These are phyloP conservation scores for Lasius platythorax DNA, from an alignment of 2,888 invertebrate species.

Conservation along the genomic window DNA sequence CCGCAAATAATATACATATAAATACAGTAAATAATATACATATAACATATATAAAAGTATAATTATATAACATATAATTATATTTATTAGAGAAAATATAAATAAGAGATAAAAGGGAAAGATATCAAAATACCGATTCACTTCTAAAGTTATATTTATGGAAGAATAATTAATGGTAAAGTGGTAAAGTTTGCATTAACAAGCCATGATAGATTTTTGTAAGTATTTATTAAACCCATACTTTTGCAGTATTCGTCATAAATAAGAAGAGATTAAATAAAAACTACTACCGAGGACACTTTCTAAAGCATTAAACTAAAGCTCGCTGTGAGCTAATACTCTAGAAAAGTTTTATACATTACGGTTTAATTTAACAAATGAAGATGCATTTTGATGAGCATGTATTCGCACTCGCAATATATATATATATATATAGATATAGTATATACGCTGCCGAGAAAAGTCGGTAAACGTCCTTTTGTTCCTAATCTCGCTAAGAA, in stretches of 20 bases:
- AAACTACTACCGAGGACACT: conserved; percentile 78
- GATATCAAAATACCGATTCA: neutral
- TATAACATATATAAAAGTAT: too few species aligned
- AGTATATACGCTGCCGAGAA: conserved; percentile 52
- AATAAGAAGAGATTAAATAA: conserved; percentile 83
- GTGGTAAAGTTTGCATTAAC: neutral
- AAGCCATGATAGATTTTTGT: conserved; percentile 58
- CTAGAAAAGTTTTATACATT: conserved; percentile 79
- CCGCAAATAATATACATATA: neutral
- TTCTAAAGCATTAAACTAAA: conserved; percentile 80
- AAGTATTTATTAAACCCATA: conserved; percentile 83
- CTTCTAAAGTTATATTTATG: neutral
- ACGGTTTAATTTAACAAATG: conserved; percentile 78
- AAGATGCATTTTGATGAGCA: conserved; percentile 62
- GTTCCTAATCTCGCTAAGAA: conserved; percentile 33
- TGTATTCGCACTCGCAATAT: conserved; percentile 68
- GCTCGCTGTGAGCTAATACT: conserved; percentile 79
- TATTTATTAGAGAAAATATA: neutral
- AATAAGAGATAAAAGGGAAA: neutral
- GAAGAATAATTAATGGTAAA: neutral
- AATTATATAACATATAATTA: neutral
- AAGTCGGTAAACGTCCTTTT: conserved; percentile 54
- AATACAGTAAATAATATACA: neutral
- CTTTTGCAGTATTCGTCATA: conserved; percentile 80
- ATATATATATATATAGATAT: conserved; percentile 42